These are phyloP conservation scores for Kryptopterus vitreolus DNA, from an alignment of 2,797 vertebrate species.

Conservation along the genomic window DNA sequence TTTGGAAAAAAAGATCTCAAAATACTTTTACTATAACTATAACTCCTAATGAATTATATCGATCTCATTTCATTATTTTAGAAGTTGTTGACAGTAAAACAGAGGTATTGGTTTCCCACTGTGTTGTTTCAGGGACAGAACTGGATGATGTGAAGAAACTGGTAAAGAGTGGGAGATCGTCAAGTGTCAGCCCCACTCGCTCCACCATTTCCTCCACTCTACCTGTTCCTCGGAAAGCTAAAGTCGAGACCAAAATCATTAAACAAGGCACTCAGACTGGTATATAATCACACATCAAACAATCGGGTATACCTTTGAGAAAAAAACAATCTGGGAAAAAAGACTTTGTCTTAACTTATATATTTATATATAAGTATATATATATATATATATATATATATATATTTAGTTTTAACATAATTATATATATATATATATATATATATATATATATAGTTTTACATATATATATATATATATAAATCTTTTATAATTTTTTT, in stretches of 20 bases:
- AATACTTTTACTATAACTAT: neutral
- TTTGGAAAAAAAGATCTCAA: neutral
- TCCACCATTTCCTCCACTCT: slow-evolving; percentile 83
- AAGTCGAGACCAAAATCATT: slow-evolving; percentile 82
- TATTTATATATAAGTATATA: too few species aligned
- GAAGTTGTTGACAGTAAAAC: neutral
- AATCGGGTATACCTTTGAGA: too few species aligned
- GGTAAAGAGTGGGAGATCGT: slow-evolving; percentile 88
- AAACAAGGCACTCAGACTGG: slow-evolving; percentile 88
- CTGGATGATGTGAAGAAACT: slow-evolving; percentile 96
- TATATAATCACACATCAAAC: slow-evolving; percentile 55
- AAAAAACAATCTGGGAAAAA: neutral
- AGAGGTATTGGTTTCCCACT: neutral
- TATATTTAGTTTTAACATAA: too few species aligned
- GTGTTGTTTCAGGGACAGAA: slow-evolving; percentile 84
- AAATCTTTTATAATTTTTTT: too few species aligned
- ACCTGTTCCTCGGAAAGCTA: slow-evolving; percentile 88
- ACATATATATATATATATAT: too few species aligned
- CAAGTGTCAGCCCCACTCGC: slow-evolving; percentile 91
- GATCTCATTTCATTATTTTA: neutral
- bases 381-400: too few species aligned
- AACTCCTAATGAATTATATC: neutral
- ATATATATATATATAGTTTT: too few species aligned
- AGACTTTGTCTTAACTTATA: too few species aligned
- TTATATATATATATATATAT: too few species aligned